These are phyloP conservation scores for Amazona guildingii DNA, from an alignment of 2,113 vertebrate species.

Conservation along the genomic window DNA sequence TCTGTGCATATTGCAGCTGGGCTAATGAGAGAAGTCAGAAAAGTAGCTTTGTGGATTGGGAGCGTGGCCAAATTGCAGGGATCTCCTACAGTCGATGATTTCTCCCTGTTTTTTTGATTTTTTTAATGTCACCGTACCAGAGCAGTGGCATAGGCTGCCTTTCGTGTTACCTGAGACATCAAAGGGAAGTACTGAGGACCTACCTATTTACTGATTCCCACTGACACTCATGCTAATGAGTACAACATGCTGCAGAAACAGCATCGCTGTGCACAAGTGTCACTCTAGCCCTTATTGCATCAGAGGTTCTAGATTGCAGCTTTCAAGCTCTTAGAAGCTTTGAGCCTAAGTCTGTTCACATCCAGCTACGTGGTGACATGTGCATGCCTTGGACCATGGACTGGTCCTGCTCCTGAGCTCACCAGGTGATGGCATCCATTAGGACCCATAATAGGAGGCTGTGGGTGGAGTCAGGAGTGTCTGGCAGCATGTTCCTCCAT, in stretches of 20 bases:
- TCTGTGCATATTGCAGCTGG: neutral
- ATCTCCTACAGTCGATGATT: neutral
- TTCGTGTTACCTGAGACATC: neutral
- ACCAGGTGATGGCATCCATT: neutral
- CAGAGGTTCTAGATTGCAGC: accelerated
- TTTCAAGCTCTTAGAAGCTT: neutral
- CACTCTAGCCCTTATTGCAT: neutral
- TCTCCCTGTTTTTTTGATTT: neutral
- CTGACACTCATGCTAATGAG: neutral
- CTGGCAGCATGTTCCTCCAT: accelerated
- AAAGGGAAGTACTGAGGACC: neutral
- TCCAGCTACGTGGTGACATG: neutral
- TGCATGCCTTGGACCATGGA: accelerated
- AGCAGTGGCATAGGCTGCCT: neutral
- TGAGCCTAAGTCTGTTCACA: neutral
- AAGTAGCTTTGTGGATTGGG: neutral
- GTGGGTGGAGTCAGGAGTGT: neutral
- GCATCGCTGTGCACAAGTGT: neutral
- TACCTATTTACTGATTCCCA: neutral
- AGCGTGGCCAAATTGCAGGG: constrained; percentile 4
- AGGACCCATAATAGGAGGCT: accelerated
- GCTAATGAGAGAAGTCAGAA: neutral
- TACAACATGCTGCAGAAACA: neutral
- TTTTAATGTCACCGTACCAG: neutral
- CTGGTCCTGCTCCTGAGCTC: neutral